Evolutionary conservation across 2,113 vertebrate genomes (phyloP).

Genomic region (Empidonax traillii): DNA sequence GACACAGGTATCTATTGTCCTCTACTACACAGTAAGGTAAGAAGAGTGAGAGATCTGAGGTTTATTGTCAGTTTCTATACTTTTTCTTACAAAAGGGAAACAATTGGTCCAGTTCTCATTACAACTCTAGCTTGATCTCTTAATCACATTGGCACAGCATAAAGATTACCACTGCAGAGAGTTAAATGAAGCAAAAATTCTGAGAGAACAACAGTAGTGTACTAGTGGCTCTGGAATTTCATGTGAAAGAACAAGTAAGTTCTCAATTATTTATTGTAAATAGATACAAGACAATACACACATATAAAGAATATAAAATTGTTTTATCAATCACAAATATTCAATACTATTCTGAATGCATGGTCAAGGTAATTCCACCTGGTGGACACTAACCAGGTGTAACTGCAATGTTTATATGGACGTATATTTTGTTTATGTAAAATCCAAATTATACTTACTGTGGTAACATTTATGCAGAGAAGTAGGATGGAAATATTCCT

Average conservation of each 20-base stretch:
- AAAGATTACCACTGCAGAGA: neutral
- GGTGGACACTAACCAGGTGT: neutral
- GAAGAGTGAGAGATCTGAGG: neutral
- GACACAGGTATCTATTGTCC: neutral
- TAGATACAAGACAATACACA: neutral
- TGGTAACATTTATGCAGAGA: neutral
- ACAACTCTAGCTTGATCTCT: neutral
- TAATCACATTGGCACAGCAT: neutral
- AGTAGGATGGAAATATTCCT: neutral
- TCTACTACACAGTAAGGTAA: neutral
- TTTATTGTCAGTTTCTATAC: neutral
- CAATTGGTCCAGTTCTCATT: neutral
- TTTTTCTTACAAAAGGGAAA: neutral
- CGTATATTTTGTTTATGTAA: neutral
- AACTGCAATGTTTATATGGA: neutral
- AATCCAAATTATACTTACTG: neutral
- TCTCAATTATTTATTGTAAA: neutral
- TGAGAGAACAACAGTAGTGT: neutral
- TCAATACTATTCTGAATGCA: neutral
- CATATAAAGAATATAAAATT: neutral
- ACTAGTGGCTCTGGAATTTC: neutral
- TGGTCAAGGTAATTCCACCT: neutral
- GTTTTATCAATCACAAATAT: neutral
- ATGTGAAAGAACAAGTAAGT: neutral
- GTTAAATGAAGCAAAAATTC: neutral